Evolutionary conservation across 2,113 vertebrate species (phyloP), one percentile per base, ranked within the genome.

Genomic region (Shinisaurus crocodilurus): DNA sequence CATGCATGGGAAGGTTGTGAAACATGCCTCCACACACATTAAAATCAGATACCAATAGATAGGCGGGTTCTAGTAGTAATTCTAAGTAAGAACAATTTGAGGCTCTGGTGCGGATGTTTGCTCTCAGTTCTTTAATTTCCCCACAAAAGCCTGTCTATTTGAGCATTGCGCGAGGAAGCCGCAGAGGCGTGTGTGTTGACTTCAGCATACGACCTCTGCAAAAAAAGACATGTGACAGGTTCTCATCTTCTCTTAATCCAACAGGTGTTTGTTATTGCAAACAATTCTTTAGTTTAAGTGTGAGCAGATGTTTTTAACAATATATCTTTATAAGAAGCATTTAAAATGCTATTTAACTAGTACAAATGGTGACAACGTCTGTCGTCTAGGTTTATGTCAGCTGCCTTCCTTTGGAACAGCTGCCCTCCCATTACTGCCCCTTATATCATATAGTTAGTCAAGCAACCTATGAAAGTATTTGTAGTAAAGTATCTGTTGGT

Each of bases 371-470:
- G 94, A 93, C 25, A 4, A 85, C 37, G 45, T 94, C 95, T 96
- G 94, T 94, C 93, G 95, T 96, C 91, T 94, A 95, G 95, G 95
- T 96, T 96, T 93, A 95, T 96, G 97, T 97, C 96, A 96, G 96
- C 96, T 97, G 96, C 95, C 94, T 95, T 90, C 88, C 92, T 89
- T 0, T 0, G 88, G 79, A 95, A 94, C 96, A 97, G 97, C 97
- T 97, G 97, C 91, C 92, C n/a, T 90, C 94, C 91, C 93, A 29
- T 82, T 88, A 86, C 82, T 54, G 84, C 92, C 74, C 37, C 60
- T 92, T 87, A 85, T 93, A 91, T 1, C 0, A 91, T 87, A 90
- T 85, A 88, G 34, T 90, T 82, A 48, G 0, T 65, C 85, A 90
- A 91, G 34, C 92, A 88, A 88, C 1, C 76, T 48, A 72, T 90